Percentiles rank a stretch among this genome's conserved stretches.
Conservation (phyloP, 2,888 invertebrate genomes). For the Mesoligia furuncula region DNA sequence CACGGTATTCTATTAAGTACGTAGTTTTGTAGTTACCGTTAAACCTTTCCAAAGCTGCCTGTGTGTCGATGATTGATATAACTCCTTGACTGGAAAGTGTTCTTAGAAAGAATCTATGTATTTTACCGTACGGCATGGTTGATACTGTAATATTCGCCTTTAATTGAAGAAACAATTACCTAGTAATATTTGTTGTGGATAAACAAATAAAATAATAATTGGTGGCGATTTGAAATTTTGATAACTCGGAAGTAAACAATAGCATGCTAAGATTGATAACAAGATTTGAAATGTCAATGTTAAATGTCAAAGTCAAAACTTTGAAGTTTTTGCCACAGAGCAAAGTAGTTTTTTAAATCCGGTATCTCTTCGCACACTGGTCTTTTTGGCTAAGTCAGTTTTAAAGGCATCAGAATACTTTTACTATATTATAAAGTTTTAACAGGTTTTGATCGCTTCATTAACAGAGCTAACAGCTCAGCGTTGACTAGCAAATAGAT, state of each 20-base stretch:
- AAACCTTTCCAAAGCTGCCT: slow-evolving; percentile 69
- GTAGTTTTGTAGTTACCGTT: slow-evolving; percentile 67
- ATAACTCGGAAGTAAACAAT: too few relatives aligned
- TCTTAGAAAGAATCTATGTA: slow-evolving; percentile 81
- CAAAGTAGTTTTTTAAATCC: neutral
- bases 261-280: too few relatives aligned
- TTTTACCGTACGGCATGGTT: slow-evolving; percentile 77
- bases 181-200: neutral
- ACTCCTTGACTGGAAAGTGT: slow-evolving; percentile 83
- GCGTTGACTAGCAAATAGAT: neutral
- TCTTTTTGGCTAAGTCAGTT: neutral
- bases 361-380: neutral
- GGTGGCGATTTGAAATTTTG: too few relatives aligned
- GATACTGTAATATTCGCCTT: neutral
- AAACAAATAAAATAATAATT: neutral
- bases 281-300: neutral
- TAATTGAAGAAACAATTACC: neutral
- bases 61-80: slow-evolving; percentile 75
- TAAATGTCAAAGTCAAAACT: slow-evolving; percentile 4
- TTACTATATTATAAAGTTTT: too few relatives aligned
- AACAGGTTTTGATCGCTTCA: neutral
- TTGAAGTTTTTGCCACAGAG: neutral
- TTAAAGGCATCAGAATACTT: too few relatives aligned
- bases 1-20: neutral
- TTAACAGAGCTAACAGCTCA: neutral